Conservation (phyloP, 2,797 vertebrate genomes). For the Myioborus melanocephalus region DNA sequence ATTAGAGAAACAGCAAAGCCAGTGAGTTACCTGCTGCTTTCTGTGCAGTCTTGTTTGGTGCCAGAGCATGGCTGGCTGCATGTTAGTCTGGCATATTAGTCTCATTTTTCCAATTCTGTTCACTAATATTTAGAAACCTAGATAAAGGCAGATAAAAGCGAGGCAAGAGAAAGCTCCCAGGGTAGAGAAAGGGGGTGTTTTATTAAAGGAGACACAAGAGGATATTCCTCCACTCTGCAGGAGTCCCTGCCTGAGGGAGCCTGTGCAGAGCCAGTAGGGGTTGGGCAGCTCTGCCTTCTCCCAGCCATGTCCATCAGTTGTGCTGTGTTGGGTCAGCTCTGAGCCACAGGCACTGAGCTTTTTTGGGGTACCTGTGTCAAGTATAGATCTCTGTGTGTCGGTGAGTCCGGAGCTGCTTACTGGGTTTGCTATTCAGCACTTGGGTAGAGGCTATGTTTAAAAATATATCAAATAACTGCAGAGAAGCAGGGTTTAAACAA, state of each 20-base stretch:
- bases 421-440: neutral
- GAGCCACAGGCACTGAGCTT: neutral
- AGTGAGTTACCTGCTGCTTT: neutral
- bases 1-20: neutral
- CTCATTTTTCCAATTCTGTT: neutral
- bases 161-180: neutral
- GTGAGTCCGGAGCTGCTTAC: neutral
- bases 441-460: neutral
- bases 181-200: neutral
- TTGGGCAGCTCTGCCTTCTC: neutral
- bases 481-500: neutral
- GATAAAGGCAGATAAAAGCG: neutral
- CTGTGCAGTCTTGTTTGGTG: neutral
- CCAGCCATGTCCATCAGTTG: accelerated
- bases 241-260: neutral
- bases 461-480: neutral
- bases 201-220: neutral
- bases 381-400: neutral
- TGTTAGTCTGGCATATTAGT: neutral
- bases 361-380: neutral
- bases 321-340: neutral
- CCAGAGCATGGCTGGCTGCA: neutral
- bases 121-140: neutral
- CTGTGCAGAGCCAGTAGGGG: accelerated
- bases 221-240: accelerated